Evolutionary conservation across 2,113 vertebrate genomes (phyloP).

Genomic region (Xiphorhynchus elegans): DNA sequence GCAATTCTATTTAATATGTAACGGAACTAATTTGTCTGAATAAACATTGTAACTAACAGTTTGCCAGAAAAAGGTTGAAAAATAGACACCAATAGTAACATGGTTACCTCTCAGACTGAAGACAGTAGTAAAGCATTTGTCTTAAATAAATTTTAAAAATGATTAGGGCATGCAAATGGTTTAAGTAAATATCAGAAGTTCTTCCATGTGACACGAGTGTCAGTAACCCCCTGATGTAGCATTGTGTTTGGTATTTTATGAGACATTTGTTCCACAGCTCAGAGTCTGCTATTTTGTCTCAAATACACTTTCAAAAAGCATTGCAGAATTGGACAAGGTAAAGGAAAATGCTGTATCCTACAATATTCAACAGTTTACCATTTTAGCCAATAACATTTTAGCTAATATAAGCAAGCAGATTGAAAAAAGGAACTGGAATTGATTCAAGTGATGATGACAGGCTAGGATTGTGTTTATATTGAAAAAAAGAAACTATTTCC

Average conservation of each 20-base stretch:
- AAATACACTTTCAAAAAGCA: neutral
- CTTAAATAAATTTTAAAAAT: neutral
- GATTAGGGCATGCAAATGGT: neutral
- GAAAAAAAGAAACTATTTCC: neutral
- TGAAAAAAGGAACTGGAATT: neutral
- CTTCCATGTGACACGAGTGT: neutral
- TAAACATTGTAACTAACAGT: neutral
- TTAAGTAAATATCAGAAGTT: neutral
- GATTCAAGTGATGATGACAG: neutral
- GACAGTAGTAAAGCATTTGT: neutral
- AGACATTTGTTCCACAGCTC: neutral
- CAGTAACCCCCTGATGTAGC: neutral
- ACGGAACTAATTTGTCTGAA: neutral
- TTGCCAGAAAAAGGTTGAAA: neutral
- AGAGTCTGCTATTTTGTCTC: neutral
- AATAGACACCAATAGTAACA: neutral
- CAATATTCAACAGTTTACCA: slow-evolving; percentile 12
- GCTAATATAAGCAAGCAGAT: neutral
- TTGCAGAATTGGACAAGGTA: neutral
- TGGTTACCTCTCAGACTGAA: neutral
- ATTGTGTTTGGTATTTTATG: neutral
- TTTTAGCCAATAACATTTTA: neutral
- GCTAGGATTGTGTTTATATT: neutral
- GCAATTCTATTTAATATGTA: neutral
- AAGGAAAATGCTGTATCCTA: neutral